phyloP scores from a whole-genome alignment of 2,888 invertebrate species.

The Drosophila pegasa region DNA sequence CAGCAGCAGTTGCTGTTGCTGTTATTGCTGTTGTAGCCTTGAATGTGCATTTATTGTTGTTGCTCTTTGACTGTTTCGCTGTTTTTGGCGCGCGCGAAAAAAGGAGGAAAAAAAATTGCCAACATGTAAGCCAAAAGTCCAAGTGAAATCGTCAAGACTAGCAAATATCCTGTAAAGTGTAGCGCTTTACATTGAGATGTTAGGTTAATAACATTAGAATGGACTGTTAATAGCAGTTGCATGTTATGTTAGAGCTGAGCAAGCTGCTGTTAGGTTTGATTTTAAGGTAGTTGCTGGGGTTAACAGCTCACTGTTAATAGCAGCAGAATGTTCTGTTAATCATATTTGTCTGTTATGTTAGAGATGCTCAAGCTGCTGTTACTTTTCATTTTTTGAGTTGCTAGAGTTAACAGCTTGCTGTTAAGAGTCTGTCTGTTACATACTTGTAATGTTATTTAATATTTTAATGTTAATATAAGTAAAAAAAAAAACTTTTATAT shows the following conservation, averaged over 20 bases:
- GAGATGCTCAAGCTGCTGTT: not conserved
- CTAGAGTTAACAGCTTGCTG: not conserved
- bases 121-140: slow-evolving; percentile 18
- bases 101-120: slow-evolving; percentile 31
- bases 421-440: not conserved
- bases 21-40: slow-evolving; percentile 63
- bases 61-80: slow-evolving; percentile 48
- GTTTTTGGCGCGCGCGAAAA: slow-evolving; percentile 73
- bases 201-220: slow-evolving; percentile 1
- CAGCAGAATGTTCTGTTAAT: too few species aligned
- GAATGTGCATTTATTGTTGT: slow-evolving; percentile 74
- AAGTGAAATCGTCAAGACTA: slow-evolving; percentile 13
- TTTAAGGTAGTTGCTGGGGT: too few species aligned
- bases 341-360: too few species aligned
- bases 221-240: not conserved
- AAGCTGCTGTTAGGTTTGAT: not conserved
- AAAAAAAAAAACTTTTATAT: not conserved
- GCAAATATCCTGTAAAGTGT: slow-evolving; percentile 31
- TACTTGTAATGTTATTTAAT: not conserved
- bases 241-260: not conserved
- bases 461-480: not conserved
- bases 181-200: not conserved
- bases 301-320: not conserved
- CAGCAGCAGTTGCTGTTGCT: slow-evolving; percentile 11
- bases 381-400: too few species aligned